Base-by-base conservation (phyloP, 2,797 vertebrate species). In the Lycodopsis pacificus region DNA sequence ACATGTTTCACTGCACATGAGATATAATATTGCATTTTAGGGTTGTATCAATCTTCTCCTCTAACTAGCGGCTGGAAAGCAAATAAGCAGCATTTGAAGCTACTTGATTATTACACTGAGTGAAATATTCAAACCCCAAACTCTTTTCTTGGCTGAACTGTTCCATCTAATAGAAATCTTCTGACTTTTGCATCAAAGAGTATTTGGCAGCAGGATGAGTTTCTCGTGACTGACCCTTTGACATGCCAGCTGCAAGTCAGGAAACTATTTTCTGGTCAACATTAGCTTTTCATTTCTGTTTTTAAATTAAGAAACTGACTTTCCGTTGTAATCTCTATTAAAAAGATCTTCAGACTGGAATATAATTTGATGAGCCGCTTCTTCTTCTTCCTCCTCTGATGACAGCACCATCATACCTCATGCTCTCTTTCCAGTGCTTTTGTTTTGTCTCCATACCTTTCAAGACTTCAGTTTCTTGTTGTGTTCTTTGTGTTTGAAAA, bases 271-370 rank as follows among this genome's bases (percentile, higher is more conserved):
- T 38, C 20, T 61, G 42, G 34, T 71, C 76, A 17, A 11, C 71
- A 75, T 69, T 63, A 80, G 77, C 54, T 84, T 59, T 73, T 34
- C 30, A 20, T 51, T 71, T 72, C 11, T 38, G 9, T 40, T 20
- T 56, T 65, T 68, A 14, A 40, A 36, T 48, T 3, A 36, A 30
- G 19, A 53, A 13, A 53, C 4, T n/a, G 13, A 4, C 48, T 40
- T 71, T 51, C 20, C 22, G 7, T 59, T 42, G 8, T 32, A 46
- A 61, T 76, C 10, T 34, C 13, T 32, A 49, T 49, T 27, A 51
- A 17, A 49, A n/a, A 5, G 5, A 48, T 81, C 12, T 30, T 71
- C 17, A 59, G 68, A n/a, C 30, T 62, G 42, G 54, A 19, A 38
- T 59, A 53, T 46, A 49, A 58, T 61, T 25, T 57, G 65, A 74